A percentile compares a stretch with the other conserved stretches of the same genome.
These are phyloP conservation scores for Romanogobio albipinnatus DNA, from an alignment of 2,113 vertebrate species.

Conservation along the genomic window DNA sequence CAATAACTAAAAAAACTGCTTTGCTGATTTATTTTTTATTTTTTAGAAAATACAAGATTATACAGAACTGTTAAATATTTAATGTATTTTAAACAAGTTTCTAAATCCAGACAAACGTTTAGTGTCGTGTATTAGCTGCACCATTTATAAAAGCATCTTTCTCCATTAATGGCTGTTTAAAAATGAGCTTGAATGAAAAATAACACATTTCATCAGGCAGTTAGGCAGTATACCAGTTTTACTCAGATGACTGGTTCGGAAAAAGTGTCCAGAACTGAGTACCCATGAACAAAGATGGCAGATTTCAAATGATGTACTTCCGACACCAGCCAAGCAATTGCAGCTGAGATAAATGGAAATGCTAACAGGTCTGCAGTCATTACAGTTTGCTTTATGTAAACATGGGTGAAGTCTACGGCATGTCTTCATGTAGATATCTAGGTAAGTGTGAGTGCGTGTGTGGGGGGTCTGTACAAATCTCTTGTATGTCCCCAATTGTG, in stretches of 20 bases:
- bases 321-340: not conserved
- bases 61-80: not conserved
- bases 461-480: not conserved
- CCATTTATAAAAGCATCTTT: too few species aligned
- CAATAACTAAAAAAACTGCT: too few species aligned
- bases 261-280: not conserved
- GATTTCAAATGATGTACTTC: not conserved
- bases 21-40: too few species aligned
- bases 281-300: not conserved
- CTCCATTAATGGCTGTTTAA: too few species aligned
- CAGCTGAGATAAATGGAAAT: not conserved
- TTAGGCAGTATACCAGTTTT: not conserved
- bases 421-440: not conserved
- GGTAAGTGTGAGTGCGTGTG: slow-evolving; percentile 9
- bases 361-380: not conserved
- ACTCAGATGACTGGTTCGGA: not conserved
- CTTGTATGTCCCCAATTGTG: slow-evolving; percentile 36
- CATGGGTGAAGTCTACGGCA: not conserved
- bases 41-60: too few species aligned
- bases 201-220: not conserved
- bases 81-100: not conserved
- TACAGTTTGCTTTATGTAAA: not conserved
- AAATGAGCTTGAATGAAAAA: too few species aligned
- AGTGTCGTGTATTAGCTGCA: too few species aligned
- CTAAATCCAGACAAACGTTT: not conserved